Evolutionary conservation across 1,140 invertebrate genomes (phyloP), one percentile per base, ranked within the genome.

Genomic region (Drosophila pseudoananassae): DNA sequence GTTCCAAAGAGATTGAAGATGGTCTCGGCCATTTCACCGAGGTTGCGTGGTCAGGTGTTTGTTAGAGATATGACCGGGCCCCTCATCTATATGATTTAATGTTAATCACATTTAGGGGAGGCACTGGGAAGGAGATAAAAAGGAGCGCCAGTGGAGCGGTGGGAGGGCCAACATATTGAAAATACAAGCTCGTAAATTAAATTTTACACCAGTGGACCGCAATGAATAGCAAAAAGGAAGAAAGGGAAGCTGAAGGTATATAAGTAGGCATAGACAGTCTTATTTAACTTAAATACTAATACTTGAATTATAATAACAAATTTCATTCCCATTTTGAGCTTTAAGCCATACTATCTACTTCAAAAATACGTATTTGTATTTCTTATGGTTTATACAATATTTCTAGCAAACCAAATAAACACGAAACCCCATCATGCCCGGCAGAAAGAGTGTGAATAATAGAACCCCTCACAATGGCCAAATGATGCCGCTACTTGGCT

Each of bases 171-270:
- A 53, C 78, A 74, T 85, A 85, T 85, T 85, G 82, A 85, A 87
- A 87, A 76, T 78, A 85, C 78, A 78, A 82, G 78, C 82, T 85
- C 83, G 83, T 87, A 87, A 87, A 87, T 87, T 87, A 88, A 87
- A 87, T 88, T 87, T 87, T 88, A 88, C 82, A 87, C 83, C 78
- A 76, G 38, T 65, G 51, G 54, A 46, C 64, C 69, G 77, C 77
- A 68, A 78, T 78, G 82, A 80, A 85, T 80, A 85, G 82, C 74
- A 78, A 71, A 73, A 63, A 66, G 46, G 33, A 27, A 12, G 23
- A 7, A 8, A 46, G 49, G 8, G 61, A 47, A 47, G 14, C 0
- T 1, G n/a, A 46, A 2, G 36, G 38, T 17, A 9, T 3, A 7
- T 23, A 14, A 3, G 1, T 3, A 31, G 9, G 2, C 31, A 31